A percentile compares a stretch with the other conserved stretches of the same genome.
Evolutionary conservation across 2,113 vertebrate species (phyloP).

Genomic region (Amphiprion ocellaris): DNA sequence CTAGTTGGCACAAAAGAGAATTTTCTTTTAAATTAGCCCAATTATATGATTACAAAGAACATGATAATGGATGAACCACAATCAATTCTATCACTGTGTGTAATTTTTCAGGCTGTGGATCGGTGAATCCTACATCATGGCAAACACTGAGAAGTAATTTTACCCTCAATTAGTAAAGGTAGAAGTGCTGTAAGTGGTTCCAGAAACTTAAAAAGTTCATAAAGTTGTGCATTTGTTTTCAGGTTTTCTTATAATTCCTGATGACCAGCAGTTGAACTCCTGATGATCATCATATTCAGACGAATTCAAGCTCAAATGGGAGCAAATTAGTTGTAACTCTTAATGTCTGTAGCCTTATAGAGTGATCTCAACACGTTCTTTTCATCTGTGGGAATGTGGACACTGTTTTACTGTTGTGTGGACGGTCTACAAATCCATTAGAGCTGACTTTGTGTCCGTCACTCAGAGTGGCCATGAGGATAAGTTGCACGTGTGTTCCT

Average conservation of each 20-base stretch:
- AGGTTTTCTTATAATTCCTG: not conserved
- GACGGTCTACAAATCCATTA: too few relatives aligned
- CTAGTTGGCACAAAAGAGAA: not conserved
- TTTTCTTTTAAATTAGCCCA: slow-evolving; percentile 9
- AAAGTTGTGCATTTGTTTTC: not conserved
- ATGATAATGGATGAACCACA: slow-evolving; percentile 6
- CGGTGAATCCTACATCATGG: not conserved
- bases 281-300: not conserved
- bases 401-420: too few relatives aligned
- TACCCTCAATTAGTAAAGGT: not conserved
- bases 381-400: too few relatives aligned
- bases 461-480: too few relatives aligned
- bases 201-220: not conserved
- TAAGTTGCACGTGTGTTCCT: too few relatives aligned
- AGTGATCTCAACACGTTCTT: too few relatives aligned
- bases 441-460: too few relatives aligned
- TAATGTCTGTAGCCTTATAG: not conserved
- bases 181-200: not conserved
- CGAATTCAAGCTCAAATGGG: not conserved
- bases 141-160: not conserved
- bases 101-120: not conserved
- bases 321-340: not conserved
- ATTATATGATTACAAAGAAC: slow-evolving; percentile 13
- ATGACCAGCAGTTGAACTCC: not conserved
- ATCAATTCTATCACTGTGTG: not conserved